Evolutionary conservation across 1,140 invertebrate genomes (phyloP).

Genomic region (Heterodera schachtii): DNA sequence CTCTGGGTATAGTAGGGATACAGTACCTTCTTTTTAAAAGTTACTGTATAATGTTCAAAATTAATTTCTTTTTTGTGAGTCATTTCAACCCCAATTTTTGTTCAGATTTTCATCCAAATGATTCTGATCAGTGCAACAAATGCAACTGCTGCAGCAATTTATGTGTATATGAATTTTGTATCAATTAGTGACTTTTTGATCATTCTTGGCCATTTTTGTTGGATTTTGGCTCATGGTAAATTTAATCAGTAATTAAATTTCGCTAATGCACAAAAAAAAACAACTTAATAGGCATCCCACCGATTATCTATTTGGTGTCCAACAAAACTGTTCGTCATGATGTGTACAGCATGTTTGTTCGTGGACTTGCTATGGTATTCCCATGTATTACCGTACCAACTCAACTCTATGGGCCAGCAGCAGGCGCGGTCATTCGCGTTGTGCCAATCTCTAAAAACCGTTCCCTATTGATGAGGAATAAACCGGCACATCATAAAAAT

Average conservation of each 20-base stretch:
- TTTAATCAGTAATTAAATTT: background rate
- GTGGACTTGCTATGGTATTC: background rate
- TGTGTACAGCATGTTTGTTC: conserved; percentile 21
- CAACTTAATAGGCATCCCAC: conserved; percentile 19
- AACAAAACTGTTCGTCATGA: conserved; percentile 23
- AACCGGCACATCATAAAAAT: too few species aligned
- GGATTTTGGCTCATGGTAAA: conserved; percentile 35
- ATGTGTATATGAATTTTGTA: conserved; percentile 36
- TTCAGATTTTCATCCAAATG: conserved; percentile 41
- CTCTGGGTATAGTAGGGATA: too few species aligned
- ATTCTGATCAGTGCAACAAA: conserved; percentile 36
- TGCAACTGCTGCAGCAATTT: conserved; percentile 30
- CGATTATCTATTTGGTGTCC: conserved; percentile 11
- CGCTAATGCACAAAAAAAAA: background rate
- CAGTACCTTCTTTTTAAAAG: too few species aligned
- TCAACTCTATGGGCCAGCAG: too few species aligned
- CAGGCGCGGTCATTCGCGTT: too few species aligned
- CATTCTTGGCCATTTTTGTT: conserved; percentile 23
- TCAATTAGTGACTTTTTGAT: conserved; percentile 27
- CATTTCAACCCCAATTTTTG: too few species aligned
- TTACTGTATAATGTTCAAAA: too few species aligned
- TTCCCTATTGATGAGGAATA: too few species aligned
- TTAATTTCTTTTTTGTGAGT: background rate
- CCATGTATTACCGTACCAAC: background rate
- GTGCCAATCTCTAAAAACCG: too few species aligned